Percentiles rank a stretch among this genome's conserved stretches.
These are phyloP conservation scores for Luehdorfia chinensis DNA, from an alignment of 1,140 invertebrate species.

Conservation along the genomic window DNA sequence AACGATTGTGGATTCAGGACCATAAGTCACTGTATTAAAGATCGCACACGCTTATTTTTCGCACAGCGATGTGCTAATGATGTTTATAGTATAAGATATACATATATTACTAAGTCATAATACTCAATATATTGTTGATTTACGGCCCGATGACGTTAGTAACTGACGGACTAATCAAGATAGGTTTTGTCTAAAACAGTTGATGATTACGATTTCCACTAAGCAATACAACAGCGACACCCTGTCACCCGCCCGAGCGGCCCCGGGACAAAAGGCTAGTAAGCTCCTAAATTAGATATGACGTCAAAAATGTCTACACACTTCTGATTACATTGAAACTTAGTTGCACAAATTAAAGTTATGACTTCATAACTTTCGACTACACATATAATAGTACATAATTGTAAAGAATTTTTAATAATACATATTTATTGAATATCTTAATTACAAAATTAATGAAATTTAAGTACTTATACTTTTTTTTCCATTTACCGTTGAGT, in stretches of 20 bases:
- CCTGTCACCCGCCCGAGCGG: constrained; percentile 71
- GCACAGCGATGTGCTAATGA: no score
- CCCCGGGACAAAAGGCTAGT: constrained; percentile 72
- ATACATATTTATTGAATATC: no score
- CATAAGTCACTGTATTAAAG: no score
- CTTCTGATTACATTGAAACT: constrained; percentile 22
- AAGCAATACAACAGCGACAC: constrained; percentile 72
- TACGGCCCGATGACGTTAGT: no score
- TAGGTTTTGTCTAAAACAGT: no score
- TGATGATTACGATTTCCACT: constrained; percentile 62
- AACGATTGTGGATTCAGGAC: no score
- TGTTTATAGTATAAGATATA: no score
- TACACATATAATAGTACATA: constrained; percentile 4
- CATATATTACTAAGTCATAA: no score
- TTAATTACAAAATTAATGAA: constrained; percentile 3
- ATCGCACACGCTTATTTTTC: no score
- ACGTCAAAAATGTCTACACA: constrained; percentile 66
- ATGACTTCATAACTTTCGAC: not conserved
- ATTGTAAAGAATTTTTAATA: not conserved
- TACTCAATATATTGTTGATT: no score
- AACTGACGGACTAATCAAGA: no score
- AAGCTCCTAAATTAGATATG: constrained; percentile 75
- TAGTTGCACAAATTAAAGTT: constrained; percentile 6
- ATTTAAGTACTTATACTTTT: constrained; percentile 1
- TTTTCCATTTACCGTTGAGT: constrained; percentile 7